Percentiles rank a stretch among this genome's conserved stretches.
Conservation (phyloP, 2,888 invertebrate genomes). For the Melinopterus prodromus region DNA sequence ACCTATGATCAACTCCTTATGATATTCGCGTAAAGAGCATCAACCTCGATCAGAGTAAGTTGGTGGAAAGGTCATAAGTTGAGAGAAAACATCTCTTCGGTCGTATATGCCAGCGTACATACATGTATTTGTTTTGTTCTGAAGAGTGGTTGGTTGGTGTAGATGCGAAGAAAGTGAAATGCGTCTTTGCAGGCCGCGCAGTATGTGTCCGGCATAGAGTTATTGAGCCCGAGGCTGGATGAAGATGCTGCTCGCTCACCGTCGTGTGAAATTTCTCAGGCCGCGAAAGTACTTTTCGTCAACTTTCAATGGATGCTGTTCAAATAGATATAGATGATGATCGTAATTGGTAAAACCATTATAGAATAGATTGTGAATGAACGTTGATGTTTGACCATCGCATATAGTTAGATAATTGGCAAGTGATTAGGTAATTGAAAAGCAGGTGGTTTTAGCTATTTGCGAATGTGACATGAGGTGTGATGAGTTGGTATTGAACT, state of each 20-base stretch:
- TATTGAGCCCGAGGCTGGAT: slow-evolving; percentile 15
- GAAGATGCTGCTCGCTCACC: not conserved
- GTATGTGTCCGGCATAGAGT: not conserved
- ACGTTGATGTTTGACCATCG: not conserved
- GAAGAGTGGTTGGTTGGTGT: not conserved
- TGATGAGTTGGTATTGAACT: not conserved
- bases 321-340: not conserved
- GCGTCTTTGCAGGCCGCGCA: not conserved
- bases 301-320: not conserved
- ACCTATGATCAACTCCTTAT: not conserved
- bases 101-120: not conserved
- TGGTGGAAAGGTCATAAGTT: not conserved
- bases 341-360: not conserved
- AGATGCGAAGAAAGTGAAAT: slow-evolving; percentile 17
- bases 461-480: not conserved
- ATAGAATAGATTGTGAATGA: not conserved
- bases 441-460: not conserved
- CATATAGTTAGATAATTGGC: not conserved
- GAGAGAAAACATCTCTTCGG: slow-evolving; percentile 12
- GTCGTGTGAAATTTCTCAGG: not conserved
- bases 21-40: not conserved
- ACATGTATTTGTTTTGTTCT: not conserved
- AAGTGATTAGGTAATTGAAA: not conserved
- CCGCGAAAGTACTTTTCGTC: slow-evolving; percentile 5
- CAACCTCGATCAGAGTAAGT: not conserved